phyloP scores from a whole-genome alignment of 2,113 vertebrate genomes.

The Melanerpes aurifrons region DNA sequence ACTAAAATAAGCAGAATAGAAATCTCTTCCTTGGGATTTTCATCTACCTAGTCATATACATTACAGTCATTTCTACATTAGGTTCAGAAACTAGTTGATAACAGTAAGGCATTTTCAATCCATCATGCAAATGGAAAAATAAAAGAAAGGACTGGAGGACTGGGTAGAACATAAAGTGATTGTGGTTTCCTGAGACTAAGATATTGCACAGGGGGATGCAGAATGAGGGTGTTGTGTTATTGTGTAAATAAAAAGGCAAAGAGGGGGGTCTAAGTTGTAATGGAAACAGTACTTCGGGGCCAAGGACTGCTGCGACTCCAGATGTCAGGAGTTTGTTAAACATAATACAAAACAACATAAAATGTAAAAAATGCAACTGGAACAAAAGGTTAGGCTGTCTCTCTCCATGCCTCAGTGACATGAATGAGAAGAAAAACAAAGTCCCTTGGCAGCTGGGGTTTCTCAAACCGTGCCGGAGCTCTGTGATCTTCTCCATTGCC shows the following conservation, averaged over 20 bases:
- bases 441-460: conserved; percentile 55
- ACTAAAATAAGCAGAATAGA: background rate
- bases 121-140: background rate
- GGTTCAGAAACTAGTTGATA: background rate
- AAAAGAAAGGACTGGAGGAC: background rate
- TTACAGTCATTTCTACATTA: background rate
- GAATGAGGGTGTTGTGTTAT: background rate
- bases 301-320: conserved; percentile 63
- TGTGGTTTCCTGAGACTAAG: background rate
- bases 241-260: conserved; percentile 8
- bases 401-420: conserved; percentile 27
- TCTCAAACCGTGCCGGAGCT: background rate
- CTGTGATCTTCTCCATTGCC: background rate
- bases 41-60: background rate
- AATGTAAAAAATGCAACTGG: conserved; percentile 53
- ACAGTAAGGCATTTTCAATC: background rate
- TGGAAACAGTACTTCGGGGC: conserved; percentile 51
- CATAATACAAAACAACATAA: conserved; percentile 12
- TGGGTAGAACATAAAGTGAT: background rate
- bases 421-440: conserved; percentile 57
- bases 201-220: background rate
- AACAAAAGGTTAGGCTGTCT: conserved; percentile 71
- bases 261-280: conserved; percentile 3
- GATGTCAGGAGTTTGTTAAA: conserved; percentile 52
- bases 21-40: background rate